phyloP scores from a whole-genome alignment of 2,113 vertebrate species.

The Ailuropoda melanoleuca region DNA sequence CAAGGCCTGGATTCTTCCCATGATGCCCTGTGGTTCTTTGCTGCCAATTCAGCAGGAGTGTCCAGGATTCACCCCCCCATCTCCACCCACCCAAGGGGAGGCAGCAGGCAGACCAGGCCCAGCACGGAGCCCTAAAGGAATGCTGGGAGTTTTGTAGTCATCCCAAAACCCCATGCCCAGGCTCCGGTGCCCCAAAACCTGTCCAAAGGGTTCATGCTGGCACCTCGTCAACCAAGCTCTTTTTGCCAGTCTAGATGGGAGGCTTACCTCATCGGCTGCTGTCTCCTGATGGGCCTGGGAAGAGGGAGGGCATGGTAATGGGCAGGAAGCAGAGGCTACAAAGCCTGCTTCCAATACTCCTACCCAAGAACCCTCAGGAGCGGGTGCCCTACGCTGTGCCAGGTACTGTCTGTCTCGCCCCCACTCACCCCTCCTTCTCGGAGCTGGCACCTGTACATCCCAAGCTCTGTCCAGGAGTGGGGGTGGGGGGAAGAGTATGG shows the following conservation, averaged over 20 bases:
- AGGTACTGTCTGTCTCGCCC: neutral
- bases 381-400: neutral
- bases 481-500: neutral
- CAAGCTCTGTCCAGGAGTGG: neutral
- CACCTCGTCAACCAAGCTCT: neutral
- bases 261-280: constrained; percentile 48
- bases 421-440: neutral
- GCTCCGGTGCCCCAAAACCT: neutral
- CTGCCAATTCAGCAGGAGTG: neutral
- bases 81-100: neutral
- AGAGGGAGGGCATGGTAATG: neutral
- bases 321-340: neutral
- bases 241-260: neutral
- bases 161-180: neutral
- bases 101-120: neutral
- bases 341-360: neutral
- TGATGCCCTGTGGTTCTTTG: neutral
- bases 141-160: neutral
- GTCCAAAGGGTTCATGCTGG: neutral
- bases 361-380: neutral
- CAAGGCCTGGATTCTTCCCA: neutral
- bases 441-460: neutral
- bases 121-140: neutral
- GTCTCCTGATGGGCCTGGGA: constrained; percentile 44
- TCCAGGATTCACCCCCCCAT: neutral